phyloP scores from a whole-genome alignment of 2,797 vertebrate genomes.

The Masticophis lateralis region DNA sequence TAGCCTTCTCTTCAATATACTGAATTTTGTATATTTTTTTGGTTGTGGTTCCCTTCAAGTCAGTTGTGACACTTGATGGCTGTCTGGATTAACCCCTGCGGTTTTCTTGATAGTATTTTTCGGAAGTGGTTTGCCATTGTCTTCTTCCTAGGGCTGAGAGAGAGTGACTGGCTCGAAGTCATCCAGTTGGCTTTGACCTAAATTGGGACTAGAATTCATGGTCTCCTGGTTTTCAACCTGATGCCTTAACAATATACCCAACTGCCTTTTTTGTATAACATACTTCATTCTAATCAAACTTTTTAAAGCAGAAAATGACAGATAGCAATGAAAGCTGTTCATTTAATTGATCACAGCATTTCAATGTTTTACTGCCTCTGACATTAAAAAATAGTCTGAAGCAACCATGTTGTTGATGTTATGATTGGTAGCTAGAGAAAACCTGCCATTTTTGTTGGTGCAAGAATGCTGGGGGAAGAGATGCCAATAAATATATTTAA shows the following conservation, averaged over 20 bases:
- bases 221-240: background rate
- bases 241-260: background rate
- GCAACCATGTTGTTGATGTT: background rate
- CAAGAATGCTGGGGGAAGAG: background rate
- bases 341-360: background rate
- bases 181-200: background rate
- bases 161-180: background rate
- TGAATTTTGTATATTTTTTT: background rate
- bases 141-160: background rate
- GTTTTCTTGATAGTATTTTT: background rate
- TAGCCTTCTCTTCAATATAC: background rate
- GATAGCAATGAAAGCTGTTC: background rate
- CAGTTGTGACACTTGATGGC: background rate
- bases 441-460: background rate
- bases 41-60: background rate
- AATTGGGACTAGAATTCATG: background rate
- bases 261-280: background rate
- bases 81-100: background rate
- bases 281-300: background rate
- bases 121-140: background rate
- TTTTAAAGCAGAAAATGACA: background rate
- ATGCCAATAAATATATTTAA: background rate
- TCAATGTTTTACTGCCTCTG: background rate
- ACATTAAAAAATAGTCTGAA: background rate
- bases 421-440: background rate